Percentiles rank a stretch among this genome's conserved stretches.
Conservation (phyloP, 1,140 invertebrate genomes). For the Aradophagus sp. region DNA sequence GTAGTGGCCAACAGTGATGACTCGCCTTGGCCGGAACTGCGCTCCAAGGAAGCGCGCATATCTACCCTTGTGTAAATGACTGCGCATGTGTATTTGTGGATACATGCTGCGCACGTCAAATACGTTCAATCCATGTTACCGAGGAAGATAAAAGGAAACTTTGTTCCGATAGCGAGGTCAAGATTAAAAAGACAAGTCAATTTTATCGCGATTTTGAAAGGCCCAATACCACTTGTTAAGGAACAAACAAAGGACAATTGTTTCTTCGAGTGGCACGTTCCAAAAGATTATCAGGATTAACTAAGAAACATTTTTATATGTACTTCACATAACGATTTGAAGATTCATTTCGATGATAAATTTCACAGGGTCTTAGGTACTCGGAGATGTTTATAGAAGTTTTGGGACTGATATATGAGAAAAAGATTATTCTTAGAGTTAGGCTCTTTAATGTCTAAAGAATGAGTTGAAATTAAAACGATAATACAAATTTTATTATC, state of each 20-base stretch:
- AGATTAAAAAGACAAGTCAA: constrained; percentile 10
- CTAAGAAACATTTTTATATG: no score
- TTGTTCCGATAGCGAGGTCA: constrained; percentile 1
- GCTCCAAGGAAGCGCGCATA: constrained; percentile 70
- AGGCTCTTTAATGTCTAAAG: no score
- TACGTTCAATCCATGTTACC: constrained; percentile 41
- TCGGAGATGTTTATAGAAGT: no score
- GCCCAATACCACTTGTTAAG: neutral
- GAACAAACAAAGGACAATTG: constrained; percentile 16
- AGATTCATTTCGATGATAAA: no score
- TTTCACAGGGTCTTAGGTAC: no score
- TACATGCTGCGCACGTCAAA: constrained; percentile 44
- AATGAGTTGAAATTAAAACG: no score
- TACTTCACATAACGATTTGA: no score
- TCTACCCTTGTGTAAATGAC: constrained; percentile 62
- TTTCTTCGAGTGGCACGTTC: neutral
- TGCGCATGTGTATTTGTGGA: constrained; percentile 52
- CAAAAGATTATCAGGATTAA: no score
- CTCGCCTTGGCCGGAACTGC: constrained; percentile 66
- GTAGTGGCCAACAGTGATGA: constrained; percentile 43
- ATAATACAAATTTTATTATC: no score
- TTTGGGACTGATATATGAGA: no score
- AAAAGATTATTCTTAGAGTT: no score
- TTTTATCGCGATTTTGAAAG: constrained; percentile 25
- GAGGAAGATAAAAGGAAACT: constrained; percentile 31